Evolutionary conservation across 1,140 invertebrate genomes (phyloP), one percentile per base, ranked within the genome.

Genomic region (Drosophila tropicalis): DNA sequence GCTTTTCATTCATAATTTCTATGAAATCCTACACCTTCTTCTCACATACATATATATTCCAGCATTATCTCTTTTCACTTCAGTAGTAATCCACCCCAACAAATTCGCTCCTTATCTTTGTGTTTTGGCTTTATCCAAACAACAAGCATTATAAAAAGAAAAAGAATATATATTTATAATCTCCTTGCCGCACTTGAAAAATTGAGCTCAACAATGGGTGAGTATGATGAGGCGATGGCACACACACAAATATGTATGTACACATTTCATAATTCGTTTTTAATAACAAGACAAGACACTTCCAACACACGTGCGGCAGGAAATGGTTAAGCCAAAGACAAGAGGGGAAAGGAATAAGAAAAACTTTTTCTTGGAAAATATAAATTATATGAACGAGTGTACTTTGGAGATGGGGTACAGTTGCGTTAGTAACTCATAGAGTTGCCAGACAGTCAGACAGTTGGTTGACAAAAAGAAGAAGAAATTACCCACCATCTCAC

Each of bases 211-310:
- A 84, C 76, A 79, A 81, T 73, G 63, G 61, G 76, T 62, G 75
- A 47, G 44, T 17, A 47, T 17, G 44, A 47, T 47, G 44, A 7
- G 44, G 17, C 9, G 36, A 29, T 55, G 6, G 22, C 67, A 62
- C 55, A 83, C 80, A 51, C 44, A 51, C 17, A 51, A 17, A 15
- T 15, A 79, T 72, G 67, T 29, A 29, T 29, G 3, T 22, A 29
- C 72, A 87, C 80, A 87, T 89, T 84, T 87, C 84, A 89, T 87
- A 87, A 87, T 89, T 84, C 84, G 84, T 89, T 87, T 87, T 89
- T 87, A 87, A 87, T 87, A 87, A 84, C 70, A 73, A 60, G 62
- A 62, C 56, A 34, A 25, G 51, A 55, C 64, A 72, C 57, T 72
- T 62, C 44, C 9, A 25, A 41, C 65, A 75, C 73, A 76, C 73